These are phyloP conservation scores for Atta colombica DNA, from an alignment of 1,140 invertebrate genomes.

Conservation along the genomic window DNA sequence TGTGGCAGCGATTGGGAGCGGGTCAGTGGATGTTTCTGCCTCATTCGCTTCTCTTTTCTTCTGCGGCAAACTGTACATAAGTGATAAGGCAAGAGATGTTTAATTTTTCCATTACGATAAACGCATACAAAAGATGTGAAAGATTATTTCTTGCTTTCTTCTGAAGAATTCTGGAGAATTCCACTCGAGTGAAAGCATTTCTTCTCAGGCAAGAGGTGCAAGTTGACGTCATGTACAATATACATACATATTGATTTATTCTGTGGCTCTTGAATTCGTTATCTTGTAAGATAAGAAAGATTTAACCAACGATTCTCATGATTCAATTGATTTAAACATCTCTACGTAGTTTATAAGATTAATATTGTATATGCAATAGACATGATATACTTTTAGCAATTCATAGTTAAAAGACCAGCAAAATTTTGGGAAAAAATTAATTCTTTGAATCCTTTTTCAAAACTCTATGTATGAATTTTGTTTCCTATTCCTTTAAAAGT, in stretches of 20 bases:
- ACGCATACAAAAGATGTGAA: neutral
- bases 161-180: neutral
- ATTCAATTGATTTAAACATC: neutral
- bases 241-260: no score
- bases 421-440: neutral
- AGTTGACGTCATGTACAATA: neutral
- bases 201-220: neutral
- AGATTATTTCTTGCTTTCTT: constrained; percentile 15
- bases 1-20: constrained; percentile 60
- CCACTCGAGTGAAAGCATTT: neutral
- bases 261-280: neutral
- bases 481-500: neutral
- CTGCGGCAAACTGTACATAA: neutral
- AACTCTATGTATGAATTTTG: neutral
- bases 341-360: neutral
- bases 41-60: constrained; percentile 17
- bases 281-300: neutral
- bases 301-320: neutral
- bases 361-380: no score
- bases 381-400: neutral
- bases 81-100: constrained; percentile 32
- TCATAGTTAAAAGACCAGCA: neutral
- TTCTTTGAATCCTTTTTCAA: neutral
- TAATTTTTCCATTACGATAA: constrained; percentile 42
- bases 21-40: constrained; percentile 53